Conservation (phyloP, 2,113 vertebrate genomes). For the Ibidorhyncha struthersii region DNA sequence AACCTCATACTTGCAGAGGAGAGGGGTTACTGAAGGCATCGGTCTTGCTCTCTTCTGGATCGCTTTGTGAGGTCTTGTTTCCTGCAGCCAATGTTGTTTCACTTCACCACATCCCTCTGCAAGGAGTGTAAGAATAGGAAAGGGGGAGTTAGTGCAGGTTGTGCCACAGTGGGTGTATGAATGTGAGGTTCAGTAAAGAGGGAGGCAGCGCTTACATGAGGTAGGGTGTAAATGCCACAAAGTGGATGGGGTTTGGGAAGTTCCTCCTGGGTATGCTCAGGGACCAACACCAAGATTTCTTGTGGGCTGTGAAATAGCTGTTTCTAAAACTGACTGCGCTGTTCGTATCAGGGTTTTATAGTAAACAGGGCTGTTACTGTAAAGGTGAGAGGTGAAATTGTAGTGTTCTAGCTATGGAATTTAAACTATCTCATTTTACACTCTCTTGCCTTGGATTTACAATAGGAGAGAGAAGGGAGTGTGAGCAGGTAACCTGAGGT, state of each 20-base stretch:
- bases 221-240: neutral
- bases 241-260: neutral
- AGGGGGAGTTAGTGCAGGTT: neutral
- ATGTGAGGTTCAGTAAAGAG: neutral
- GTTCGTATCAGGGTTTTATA: neutral
- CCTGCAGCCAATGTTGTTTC: neutral
- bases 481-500: neutral
- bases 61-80: neutral
- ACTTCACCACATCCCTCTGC: neutral
- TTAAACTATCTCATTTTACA: neutral
- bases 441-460: neutral
- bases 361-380: neutral
- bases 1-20: neutral
- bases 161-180: neutral
- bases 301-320: neutral
- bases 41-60: neutral
- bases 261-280: neutral
- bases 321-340: no score
- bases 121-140: neutral
- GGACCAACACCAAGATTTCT: neutral
- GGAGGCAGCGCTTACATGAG: neutral
- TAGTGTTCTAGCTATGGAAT: neutral
- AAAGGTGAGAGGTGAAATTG: neutral
- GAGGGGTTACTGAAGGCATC: neutral
- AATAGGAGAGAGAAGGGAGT: neutral